Conservation (phyloP, 1,140 invertebrate species). For the Armadillidium nasatum region DNA sequence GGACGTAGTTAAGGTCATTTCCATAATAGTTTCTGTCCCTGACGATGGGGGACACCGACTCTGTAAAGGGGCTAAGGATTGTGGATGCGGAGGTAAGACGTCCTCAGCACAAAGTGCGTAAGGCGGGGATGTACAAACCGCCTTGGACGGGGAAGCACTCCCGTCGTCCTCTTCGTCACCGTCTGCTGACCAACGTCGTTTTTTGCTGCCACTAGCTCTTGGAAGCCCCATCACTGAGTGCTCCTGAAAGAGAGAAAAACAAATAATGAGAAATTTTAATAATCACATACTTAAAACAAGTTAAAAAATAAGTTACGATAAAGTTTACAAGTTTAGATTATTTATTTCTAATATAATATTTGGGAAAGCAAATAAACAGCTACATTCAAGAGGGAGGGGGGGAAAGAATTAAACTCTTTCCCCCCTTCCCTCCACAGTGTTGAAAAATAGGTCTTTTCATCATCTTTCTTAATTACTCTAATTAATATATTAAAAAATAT, state of each 20-base stretch:
- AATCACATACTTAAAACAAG: no score
- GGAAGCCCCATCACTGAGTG: conserved; percentile 1
- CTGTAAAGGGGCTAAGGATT: conserved; percentile 27
- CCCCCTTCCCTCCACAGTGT: no score
- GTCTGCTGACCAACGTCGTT: background rate
- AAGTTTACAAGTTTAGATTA: no score
- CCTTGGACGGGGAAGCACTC: conserved; percentile 34
- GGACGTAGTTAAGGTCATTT: no score
- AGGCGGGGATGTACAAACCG: conserved; percentile 42
- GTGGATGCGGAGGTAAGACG: conserved; percentile 37
- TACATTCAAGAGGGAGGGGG: no score
- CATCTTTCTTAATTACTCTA: no score
- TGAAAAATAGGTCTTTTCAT: no score
- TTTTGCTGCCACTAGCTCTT: background rate
- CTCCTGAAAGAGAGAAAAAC: background rate
- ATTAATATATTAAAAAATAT: no score
- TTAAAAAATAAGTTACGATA: no score
- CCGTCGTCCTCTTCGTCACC: conserved; percentile 32
- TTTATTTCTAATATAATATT: no score
- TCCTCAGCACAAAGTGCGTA: conserved; percentile 44
- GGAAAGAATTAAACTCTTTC: no score
- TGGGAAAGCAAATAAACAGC: no score
- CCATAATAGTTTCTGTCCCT: background rate
- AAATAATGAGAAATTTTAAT: background rate
- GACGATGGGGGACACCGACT: conserved; percentile 31